Percentiles rank a stretch among this genome's conserved stretches.
These are phyloP conservation scores for Noctua janthe DNA, from an alignment of 2,888 invertebrate species.

Conservation along the genomic window DNA sequence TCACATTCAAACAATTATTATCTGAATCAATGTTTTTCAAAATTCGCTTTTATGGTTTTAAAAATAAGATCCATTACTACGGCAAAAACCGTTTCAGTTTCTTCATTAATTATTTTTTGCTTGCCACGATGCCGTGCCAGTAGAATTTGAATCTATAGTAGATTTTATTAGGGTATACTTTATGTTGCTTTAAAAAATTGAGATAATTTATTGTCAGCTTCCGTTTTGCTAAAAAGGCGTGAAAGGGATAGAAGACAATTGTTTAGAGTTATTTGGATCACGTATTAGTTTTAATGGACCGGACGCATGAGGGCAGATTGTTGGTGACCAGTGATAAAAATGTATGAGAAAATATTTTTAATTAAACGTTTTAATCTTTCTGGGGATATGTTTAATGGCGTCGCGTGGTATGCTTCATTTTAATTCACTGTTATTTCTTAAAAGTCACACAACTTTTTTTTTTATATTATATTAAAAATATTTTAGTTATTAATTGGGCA, in stretches of 20 bases:
- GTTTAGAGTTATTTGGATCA: slow-evolving; percentile 76
- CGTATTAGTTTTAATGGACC: slow-evolving; percentile 81
- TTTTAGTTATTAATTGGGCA: too few species aligned
- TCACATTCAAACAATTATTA: slow-evolving; percentile 17
- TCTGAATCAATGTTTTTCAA: background rate
- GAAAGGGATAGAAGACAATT: slow-evolving; percentile 75
- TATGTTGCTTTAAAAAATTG: background rate
- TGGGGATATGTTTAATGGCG: background rate
- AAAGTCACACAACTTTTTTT: too few species aligned
- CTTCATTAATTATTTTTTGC: slow-evolving; percentile 34
- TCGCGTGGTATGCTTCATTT: too few species aligned
- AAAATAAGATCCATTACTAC: slow-evolving; percentile 10
- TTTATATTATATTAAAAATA: too few species aligned
- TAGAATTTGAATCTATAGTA: background rate
- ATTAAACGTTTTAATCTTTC: slow-evolving; percentile 49
- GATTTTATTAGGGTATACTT: slow-evolving; percentile 20
- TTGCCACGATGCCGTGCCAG: background rate
- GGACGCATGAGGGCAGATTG: slow-evolving; percentile 82
- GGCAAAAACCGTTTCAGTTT: slow-evolving; percentile 15
- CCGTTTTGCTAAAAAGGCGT: slow-evolving; percentile 73
- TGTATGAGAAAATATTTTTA: slow-evolving; percentile 71
- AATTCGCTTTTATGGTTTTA: background rate
- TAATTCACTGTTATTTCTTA: too few species aligned
- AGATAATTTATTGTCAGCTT: slow-evolving; percentile 71
- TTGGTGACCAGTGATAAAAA: slow-evolving; percentile 77